Conservation (phyloP, 2,113 vertebrate species). For the Propithecus coquereli region DNA sequence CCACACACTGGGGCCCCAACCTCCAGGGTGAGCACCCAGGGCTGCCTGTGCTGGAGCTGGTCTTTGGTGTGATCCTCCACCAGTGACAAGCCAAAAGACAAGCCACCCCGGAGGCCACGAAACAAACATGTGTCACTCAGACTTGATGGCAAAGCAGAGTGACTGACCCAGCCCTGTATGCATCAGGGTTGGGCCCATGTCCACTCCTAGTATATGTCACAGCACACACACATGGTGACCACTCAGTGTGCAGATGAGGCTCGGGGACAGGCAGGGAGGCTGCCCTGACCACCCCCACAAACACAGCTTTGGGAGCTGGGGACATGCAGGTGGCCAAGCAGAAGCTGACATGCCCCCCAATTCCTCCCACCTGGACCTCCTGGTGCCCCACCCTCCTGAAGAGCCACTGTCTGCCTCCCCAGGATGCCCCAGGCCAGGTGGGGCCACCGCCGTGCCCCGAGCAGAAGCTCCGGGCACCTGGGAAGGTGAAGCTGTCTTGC, state of each 20-base stretch:
- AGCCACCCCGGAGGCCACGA: background rate
- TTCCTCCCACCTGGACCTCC: background rate
- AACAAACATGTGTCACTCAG: background rate
- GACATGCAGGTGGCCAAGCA: background rate
- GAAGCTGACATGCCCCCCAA: too few relatives aligned
- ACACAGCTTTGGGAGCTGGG: background rate
- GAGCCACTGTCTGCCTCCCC: background rate
- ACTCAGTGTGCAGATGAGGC: too few relatives aligned
- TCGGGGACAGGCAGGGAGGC: accelerated
- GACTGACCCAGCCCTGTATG: background rate
- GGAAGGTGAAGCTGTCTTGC: background rate
- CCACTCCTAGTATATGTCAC: accelerated
- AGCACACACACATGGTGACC: background rate
- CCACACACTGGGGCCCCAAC: background rate
- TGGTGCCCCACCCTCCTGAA: too few relatives aligned
- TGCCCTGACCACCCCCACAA: background rate
- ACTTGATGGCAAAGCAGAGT: too few relatives aligned
- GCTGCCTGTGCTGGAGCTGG: accelerated
- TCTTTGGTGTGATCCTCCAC: background rate
- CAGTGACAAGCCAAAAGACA: accelerated
- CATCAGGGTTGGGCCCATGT: too few relatives aligned
- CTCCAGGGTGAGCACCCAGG: background rate
- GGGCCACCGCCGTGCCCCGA: background rate
- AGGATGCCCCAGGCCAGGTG: background rate
- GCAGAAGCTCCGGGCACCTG: background rate